phyloP scores from a whole-genome alignment of 2,113 vertebrate genomes.

The Ginglymostoma cirratum region DNA sequence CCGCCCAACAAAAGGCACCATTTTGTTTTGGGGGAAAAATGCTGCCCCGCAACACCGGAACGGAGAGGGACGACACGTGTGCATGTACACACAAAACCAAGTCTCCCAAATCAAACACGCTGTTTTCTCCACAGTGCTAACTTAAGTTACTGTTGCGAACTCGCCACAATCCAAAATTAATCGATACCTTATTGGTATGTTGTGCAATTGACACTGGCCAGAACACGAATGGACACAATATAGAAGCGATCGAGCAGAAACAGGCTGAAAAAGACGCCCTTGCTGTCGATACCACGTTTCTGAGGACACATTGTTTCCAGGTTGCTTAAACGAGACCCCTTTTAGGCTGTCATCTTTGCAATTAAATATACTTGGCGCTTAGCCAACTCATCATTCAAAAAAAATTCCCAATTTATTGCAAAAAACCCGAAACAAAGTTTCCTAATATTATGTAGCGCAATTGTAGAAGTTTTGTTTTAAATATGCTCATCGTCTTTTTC shows the following conservation, averaged over 20 bases:
- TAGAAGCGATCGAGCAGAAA: neutral
- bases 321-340: neutral
- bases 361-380: neutral
- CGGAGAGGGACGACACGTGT: neutral
- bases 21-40: neutral
- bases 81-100: neutral
- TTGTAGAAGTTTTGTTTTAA: neutral
- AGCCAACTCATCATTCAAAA: too few relatives aligned
- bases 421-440: neutral
- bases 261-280: neutral
- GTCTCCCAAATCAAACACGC: neutral
- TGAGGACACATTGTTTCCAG: constrained; percentile 1
- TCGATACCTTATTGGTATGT: constrained; percentile 8
- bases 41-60: neutral
- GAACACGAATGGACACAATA: neutral
- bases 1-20: constrained; percentile 32
- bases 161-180: neutral
- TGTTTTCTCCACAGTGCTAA: neutral
- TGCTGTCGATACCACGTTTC: constrained; percentile 21
- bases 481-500: neutral
- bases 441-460: neutral
- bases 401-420: neutral
- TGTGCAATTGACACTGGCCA: neutral
- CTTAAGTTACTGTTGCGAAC: neutral
- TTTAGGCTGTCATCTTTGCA: neutral